These are phyloP conservation scores for Cheilosia pagana DNA, from an alignment of 2,888 invertebrate species.

Conservation along the genomic window DNA sequence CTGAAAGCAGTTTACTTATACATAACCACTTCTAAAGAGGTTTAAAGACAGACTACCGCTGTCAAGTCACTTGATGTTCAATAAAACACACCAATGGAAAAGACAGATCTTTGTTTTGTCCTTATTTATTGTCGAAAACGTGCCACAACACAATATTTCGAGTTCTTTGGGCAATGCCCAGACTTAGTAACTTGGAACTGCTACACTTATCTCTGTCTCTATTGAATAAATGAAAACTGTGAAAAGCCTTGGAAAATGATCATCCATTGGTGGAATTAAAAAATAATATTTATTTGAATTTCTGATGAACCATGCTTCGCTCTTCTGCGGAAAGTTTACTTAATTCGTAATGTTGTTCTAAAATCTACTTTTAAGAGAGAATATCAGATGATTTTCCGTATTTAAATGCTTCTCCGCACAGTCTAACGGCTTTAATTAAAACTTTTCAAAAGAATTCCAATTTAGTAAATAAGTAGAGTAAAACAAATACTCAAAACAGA, in stretches of 20 bases:
- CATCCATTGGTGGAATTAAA: background rate
- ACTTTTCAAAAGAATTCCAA: conserved; percentile 59
- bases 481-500: conserved; percentile 21
- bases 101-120: too few relatives aligned
- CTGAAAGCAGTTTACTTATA: too few relatives aligned
- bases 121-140: too few relatives aligned
- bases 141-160: too few relatives aligned
- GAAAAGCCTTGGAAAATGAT: background rate
- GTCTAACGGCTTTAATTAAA: conserved; percentile 57
- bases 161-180: too few relatives aligned
- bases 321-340: background rate
- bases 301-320: conserved; percentile 8
- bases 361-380: conserved; percentile 42
- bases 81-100: too few relatives aligned
- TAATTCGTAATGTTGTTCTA: conserved; percentile 34
- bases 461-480: conserved; percentile 50
- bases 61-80: too few relatives aligned
- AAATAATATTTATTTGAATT: conserved; percentile 25
- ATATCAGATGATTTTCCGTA: conserved; percentile 37
- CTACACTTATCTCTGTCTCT: background rate
- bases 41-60: too few relatives aligned
- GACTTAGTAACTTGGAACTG: background rate
- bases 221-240: background rate
- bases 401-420: conserved; percentile 38
- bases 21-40: too few relatives aligned